A percentile compares a stretch with the other conserved stretches of the same genome.
phyloP scores from a whole-genome alignment of 2,888 invertebrate genomes.

The Cantharis rustica region DNA sequence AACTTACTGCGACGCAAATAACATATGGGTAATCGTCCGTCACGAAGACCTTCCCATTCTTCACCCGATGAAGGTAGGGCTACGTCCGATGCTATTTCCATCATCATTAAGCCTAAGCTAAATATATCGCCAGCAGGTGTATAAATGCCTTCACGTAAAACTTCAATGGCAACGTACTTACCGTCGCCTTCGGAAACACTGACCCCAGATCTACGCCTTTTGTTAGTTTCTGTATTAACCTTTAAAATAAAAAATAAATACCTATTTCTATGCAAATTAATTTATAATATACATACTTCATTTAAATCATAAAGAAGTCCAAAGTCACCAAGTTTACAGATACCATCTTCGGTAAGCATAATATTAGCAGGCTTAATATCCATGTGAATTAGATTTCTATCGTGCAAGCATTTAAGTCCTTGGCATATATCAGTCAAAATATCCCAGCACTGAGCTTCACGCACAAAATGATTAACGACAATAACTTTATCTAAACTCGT shows the following conservation, averaged over 20 bases:
- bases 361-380: conserved; percentile 82
- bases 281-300: conserved; percentile 53
- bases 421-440: conserved; percentile 66
- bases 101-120: conserved; percentile 72
- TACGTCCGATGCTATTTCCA: conserved; percentile 73
- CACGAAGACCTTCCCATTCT: conserved; percentile 69
- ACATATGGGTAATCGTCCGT: conserved; percentile 5
- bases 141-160: conserved; percentile 64
- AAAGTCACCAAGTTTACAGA: conserved; percentile 78
- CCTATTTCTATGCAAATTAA: neutral
- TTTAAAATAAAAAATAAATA: conserved; percentile 33
- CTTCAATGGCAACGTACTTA: conserved; percentile 75
- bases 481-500: conserved; percentile 65
- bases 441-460: conserved; percentile 68
- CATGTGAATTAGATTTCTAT: conserved; percentile 69
- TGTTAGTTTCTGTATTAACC: neutral
- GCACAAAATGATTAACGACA: conserved; percentile 60
- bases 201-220: conserved; percentile 35
- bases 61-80: conserved; percentile 71
- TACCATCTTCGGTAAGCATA: conserved; percentile 65
- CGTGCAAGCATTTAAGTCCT: conserved; percentile 72
- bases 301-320: conserved; percentile 71
- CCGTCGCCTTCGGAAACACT: conserved; percentile 74
- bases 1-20: conserved; percentile 7
- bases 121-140: conserved; percentile 76